Evolutionary conservation across 1,140 invertebrate species (phyloP), one percentile per base, ranked within the genome.

Genomic region (Trichoplusia ni): DNA sequence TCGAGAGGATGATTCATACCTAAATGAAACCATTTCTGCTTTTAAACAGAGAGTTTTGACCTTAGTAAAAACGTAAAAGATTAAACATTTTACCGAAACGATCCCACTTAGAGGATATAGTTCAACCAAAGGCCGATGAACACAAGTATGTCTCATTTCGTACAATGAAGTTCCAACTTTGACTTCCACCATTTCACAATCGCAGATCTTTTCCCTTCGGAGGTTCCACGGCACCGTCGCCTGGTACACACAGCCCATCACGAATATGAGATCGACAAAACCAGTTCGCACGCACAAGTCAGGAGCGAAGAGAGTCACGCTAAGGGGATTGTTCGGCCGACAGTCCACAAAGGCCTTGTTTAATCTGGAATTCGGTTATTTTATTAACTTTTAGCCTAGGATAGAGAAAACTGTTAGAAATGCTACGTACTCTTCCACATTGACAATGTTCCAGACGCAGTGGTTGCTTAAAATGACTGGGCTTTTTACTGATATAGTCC

Each of bases 361-460:
- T 3, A 91, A 69, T 44, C 89, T 91, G 60, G 27, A 33, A 35
- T n/a, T n/a, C n/a, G n/a, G n/a, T n/a, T n/a, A n/a, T n/a, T n/a
- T n/a, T n/a, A n/a, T n/a, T n/a, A n/a, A n/a, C n/a, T n/a, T n/a
- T n/a, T n/a, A n/a, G n/a, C n/a, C n/a, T n/a, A n/a, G n/a, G n/a
- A n/a, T n/a, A n/a, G n/a, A n/a, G n/a, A n/a, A n/a, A n/a, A n/a
- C n/a, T n/a, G n/a, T n/a, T n/a, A n/a, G n/a, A n/a, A n/a, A n/a
- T 25, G 6, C 6, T 64, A 87, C 89, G 64, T 58, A 91, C 90
- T 83, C 82, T 25, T 86, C 74, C 0, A 90, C 78, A 54, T 91
- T 91, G 5, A 78, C 61, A 51, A 90, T 86, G 64, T 87, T 90
- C 90, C 90, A 90, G 27, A 90, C 74, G 40, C 82, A 86, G 64